Base-by-base conservation (phyloP, 2,113 vertebrate species). In the Tetraodon nigroviridis region DNA sequence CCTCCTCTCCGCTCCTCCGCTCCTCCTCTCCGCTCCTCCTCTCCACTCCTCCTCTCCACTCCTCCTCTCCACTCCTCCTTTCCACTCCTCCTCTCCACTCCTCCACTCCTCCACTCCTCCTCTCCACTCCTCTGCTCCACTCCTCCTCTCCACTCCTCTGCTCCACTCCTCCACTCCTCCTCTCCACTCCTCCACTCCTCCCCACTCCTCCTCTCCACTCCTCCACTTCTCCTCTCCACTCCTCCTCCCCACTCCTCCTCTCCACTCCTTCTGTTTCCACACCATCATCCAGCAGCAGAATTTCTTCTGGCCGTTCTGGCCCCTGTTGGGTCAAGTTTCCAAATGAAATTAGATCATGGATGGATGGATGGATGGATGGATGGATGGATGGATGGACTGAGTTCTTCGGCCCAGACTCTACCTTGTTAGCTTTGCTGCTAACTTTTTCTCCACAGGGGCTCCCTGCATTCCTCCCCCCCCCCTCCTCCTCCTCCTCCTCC, bases 21-120 rank as follows among this genome's bases (percentile, higher is more conserved):
- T 0, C 72, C 76, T 80, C 2, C 56, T 72, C 73, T 42, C 64
- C 56, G n/a, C n/a, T n/a, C n/a, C n/a, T n/a, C n/a, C n/a, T n/a
- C n/a, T n/a, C n/a, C n/a, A n/a, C n/a, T n/a, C n/a, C n/a, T n/a
- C n/a, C n/a, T n/a, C 61, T 53, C 22, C 10, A 0, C 7, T 29
- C 13, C 3, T 12, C 59, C 67, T 53, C 58, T 32, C 6, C 27
- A 51, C 17, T 32, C 61, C 22, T 51, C 20, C 15, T n/a, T n/a
- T n/a, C n/a, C n/a, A 0, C 1, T 0, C 72, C 76, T 80, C 2
- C 56, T 72, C 73, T 42, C 64, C 56, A n/a, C n/a, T n/a, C n/a
- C 47, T 0, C 1, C 1, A 3, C 18, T 2, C 29, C 61, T 53
- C 22, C 10, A 0, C 7, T 29, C 13, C 3, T 12, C 59, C 67